A percentile compares a stretch with the other conserved stretches of the same genome.
Evolutionary conservation across 1,140 invertebrate species (phyloP).

Genomic region (Sarcophaga bullata): DNA sequence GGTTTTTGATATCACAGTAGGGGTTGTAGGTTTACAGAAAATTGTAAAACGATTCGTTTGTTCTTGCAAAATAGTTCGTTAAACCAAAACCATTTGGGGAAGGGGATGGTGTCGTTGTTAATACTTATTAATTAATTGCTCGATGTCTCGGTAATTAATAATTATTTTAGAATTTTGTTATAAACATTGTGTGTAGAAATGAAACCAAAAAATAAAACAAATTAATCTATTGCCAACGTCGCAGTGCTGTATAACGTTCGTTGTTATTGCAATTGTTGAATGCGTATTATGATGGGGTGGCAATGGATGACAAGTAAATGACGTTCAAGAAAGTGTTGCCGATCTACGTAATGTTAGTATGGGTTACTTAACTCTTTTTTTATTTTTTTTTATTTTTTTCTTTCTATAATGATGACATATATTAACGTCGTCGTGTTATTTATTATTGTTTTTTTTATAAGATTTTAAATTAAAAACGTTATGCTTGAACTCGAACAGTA

Average conservation of each 20-base stretch:
- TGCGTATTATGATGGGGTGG: neutral
- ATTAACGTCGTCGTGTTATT: no score
- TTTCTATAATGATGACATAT: no score
- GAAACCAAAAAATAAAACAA: neutral
- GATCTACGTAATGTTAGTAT: no score
- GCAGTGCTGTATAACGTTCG: neutral
- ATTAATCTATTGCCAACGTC: neutral
- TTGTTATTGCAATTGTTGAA: neutral
- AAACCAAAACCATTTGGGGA: neutral
- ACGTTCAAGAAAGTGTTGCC: no score
- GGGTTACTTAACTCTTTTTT: no score
- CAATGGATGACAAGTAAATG: neutral
- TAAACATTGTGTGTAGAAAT: neutral
- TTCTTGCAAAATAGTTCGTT: neutral
- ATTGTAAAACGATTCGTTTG: constrained; percentile 31
- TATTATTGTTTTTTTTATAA: no score
- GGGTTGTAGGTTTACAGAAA: constrained; percentile 50
- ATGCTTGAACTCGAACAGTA: no score
- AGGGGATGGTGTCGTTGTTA: constrained; percentile 7
- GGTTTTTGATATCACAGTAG: constrained; percentile 64
- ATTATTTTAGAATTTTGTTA: no score
- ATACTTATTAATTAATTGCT: constrained; percentile 9
- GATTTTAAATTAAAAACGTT: no score
- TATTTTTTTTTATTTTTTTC: no score
- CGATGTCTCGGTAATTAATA: neutral